Conservation (phyloP, 1,140 invertebrate species). For the Radopholus similis region DNA sequence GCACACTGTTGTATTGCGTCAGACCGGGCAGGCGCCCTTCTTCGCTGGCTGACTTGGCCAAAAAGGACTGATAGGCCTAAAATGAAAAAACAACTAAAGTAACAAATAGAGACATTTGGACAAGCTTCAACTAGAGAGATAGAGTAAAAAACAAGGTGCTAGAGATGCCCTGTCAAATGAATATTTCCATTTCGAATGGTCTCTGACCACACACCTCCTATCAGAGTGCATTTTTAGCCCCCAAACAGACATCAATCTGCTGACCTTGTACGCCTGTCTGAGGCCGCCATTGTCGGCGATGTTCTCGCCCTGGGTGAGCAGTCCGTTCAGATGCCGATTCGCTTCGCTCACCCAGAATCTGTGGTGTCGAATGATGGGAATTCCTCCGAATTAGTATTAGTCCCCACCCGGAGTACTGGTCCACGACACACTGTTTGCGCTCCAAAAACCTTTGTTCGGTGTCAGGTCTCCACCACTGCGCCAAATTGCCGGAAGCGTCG, state of each 20-base stretch:
- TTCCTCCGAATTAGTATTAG: no score
- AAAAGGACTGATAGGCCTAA: constrained; percentile 54
- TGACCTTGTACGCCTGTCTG: constrained; percentile 62
- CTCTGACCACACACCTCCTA: no score
- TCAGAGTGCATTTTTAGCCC: no score
- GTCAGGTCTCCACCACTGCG: constrained; percentile 61
- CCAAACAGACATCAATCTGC: no score
- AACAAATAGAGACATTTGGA: no score
- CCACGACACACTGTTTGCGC: constrained; percentile 71
- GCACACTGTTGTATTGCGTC: constrained; percentile 53
- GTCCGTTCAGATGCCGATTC: constrained; percentile 60
- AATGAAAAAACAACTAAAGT: neutral
- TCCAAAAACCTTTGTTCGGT: constrained; percentile 37
- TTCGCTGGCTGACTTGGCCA: constrained; percentile 42
- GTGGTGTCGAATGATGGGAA: no score
- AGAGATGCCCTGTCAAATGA: no score
- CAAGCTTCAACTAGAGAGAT: no score
- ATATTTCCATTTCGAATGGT: no score
- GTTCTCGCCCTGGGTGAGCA: constrained; percentile 64
- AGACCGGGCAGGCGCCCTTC: constrained; percentile 57
- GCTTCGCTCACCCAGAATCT: constrained; percentile 69
- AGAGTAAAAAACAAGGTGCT: no score
- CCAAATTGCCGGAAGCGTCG: constrained; percentile 46
- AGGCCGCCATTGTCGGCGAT: constrained; percentile 65
- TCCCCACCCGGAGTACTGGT: constrained; percentile 82